Evolutionary conservation across 2,797 vertebrate species (phyloP), one percentile per base, ranked within the genome.

Genomic region (Champsocephalus gunnari): DNA sequence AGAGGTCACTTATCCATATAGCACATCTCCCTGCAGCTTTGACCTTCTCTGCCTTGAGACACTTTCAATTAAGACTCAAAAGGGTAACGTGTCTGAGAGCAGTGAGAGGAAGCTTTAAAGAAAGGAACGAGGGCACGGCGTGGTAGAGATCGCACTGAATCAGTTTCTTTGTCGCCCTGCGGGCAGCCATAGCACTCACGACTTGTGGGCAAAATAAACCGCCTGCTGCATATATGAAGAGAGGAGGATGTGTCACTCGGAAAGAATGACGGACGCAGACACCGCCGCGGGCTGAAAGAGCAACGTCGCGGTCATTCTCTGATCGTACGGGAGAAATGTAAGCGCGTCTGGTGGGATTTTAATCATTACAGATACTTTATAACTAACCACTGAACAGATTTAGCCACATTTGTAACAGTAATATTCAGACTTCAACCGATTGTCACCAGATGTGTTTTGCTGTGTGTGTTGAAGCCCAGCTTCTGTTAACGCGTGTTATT

Each of bases 21-120:
- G 74, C 2, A 0, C 59, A 66, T 58, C 58, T 41, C 71, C 73
- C 61, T 13, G 14, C 74, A 83, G 78, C 76, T 71, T 19, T 77
- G 81, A 90, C 89, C 84, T 82, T 80, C 72, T 64, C 74, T 58
- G 75, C 69, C 64, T 64, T 1, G 2, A 89, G 86, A 88, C 80
- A 72, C 71, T 75, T 87, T 73, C 50, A 61, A 65, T 86, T 81
- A 83, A 55, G 73, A 66, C 71, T 77, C 49, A 75, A 80, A 82
- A 79, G 82, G 62, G 24, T 71, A 45, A 66, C 21, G 69, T 69
- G 74, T 79, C 70, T 76, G 79, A 68, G 62, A 78, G 85, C 60
- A 28, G 28, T 28, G 28, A 28, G 28, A 28, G 28, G 28, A 28
- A 28, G 4, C 28, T 28, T 28, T 28, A 28, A 28, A 28, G 83